Evolutionary conservation across 2,888 invertebrate genomes (phyloP).

Genomic region (Phalera bucephala): DNA sequence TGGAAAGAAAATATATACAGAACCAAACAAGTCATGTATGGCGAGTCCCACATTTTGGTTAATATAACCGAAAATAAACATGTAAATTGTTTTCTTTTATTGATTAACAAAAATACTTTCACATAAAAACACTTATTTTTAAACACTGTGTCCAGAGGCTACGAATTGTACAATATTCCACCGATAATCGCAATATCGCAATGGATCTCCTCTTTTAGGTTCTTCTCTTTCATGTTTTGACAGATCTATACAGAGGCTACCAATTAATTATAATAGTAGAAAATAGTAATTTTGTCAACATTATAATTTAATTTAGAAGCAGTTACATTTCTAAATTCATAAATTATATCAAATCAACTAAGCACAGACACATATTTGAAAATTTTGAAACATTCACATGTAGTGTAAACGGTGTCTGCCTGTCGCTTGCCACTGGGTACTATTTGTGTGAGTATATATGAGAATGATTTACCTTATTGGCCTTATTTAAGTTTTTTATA

Average conservation of each 20-base stretch:
- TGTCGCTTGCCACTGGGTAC: too few relatives aligned
- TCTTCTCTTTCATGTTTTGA: conserved; percentile 30
- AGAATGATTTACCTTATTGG: too few relatives aligned
- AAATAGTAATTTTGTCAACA: too few relatives aligned
- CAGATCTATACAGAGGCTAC: conserved; percentile 4
- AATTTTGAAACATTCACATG: too few relatives aligned
- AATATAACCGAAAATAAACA: conserved; percentile 53
- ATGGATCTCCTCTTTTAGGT: conserved; percentile 38
- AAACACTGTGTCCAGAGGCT: conserved; percentile 44
- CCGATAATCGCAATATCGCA: conserved; percentile 43
- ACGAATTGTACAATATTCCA: conserved; percentile 48
- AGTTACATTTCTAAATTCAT: too few relatives aligned
- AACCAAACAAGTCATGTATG: conserved; percentile 84
- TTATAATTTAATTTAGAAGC: too few relatives aligned
- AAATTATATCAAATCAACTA: too few relatives aligned
- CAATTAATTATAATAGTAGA: background rate
- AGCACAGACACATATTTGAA: too few relatives aligned
- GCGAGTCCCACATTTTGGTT: conserved; percentile 80
- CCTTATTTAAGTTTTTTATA: too few relatives aligned
- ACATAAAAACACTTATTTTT: conserved; percentile 44
- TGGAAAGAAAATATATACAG: conserved; percentile 88
- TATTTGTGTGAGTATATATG: too few relatives aligned
- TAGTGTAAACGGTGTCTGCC: too few relatives aligned
- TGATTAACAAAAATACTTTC: conserved; percentile 43
- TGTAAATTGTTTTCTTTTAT: conserved; percentile 47